phyloP scores from a whole-genome alignment of 2,113 vertebrate species.

The Electrona antarctica region DNA sequence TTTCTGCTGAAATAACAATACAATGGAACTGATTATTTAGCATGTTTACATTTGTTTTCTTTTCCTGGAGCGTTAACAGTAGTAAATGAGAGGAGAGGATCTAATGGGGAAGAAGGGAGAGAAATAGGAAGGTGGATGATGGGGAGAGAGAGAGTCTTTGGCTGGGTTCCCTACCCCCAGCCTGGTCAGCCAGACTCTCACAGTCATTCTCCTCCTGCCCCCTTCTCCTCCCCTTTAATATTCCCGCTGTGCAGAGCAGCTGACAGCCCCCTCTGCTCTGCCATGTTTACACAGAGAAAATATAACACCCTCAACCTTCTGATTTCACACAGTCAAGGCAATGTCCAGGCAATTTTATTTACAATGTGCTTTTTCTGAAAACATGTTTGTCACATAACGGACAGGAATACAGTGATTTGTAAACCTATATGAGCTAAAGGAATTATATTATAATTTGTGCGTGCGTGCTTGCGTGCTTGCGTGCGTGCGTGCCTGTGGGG shows the following conservation, averaged over 20 bases:
- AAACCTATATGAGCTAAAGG: no score
- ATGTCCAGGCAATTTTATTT: neutral
- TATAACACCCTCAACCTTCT: neutral
- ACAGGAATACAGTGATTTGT: no score
- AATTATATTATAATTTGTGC: no score
- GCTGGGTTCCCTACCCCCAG: neutral
- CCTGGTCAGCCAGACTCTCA: neutral
- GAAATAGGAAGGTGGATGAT: neutral
- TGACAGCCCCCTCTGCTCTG: neutral
- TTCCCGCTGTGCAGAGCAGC: slow-evolving; percentile 1
- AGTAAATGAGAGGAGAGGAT: neutral
- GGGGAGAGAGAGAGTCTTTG: slow-evolving; percentile 1
- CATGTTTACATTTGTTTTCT: no score
- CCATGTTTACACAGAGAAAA: neutral
- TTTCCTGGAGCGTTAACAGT: no score
- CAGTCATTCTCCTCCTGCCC: neutral
- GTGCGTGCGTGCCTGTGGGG: no score
- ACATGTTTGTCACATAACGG: no score
- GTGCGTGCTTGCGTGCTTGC: no score
- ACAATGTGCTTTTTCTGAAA: no score
- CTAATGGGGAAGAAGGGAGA: neutral
- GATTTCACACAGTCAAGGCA: neutral
- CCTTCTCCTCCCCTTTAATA: neutral
- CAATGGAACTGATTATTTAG: no score
- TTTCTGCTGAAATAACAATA: no score